Base-by-base conservation (phyloP, 2,888 invertebrate species). In the Drosophila paracracens region DNA sequence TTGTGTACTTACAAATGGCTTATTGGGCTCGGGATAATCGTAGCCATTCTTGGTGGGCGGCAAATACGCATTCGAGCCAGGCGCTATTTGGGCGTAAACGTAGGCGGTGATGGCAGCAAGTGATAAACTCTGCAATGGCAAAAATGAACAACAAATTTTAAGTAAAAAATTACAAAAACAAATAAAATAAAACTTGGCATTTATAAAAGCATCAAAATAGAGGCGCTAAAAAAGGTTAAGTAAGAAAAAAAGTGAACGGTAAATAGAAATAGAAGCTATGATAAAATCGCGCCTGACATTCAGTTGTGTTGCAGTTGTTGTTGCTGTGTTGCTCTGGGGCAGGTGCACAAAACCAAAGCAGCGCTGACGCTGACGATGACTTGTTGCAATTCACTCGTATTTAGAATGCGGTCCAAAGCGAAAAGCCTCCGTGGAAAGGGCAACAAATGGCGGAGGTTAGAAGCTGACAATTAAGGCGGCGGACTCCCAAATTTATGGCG, bases 51-150 rank as follows among this genome's bases (percentile, higher is more conserved):
- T 95, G 70, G 38, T 95, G 68, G 92, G 92, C 27, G 97, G 97
- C 61, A 97, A 94, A 93, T 97, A 97, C 65, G 96, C 96, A 91
- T 96, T 96, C 72, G 95, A 95, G 18, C 96, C 96, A 2, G 96
- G 95, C 52, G 92, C 91, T 62, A 93, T 81, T 71, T 93, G 93
- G 74, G 92, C 92, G 68, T 80, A 90, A 50, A 79, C 91, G 70
- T 88, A 91, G 76, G 92, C 88, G 67, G 72, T 75, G 62, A 92
- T 81, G 71, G 90, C 87, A 77, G 91, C 88, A 29, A 93, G 65
- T 79, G 91, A 82, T 84, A 92, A 89, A 77, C 92, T 91, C 93
- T 93, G 90, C 56, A 91, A 46, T 46, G 46, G 25, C 21, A 25
- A 21, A 90, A 66, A 36, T 38, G 16, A 72, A 51, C 66, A 51